Conservation (phyloP, 1,140 invertebrate species). For the Pseudomyrmex pallidus region DNA sequence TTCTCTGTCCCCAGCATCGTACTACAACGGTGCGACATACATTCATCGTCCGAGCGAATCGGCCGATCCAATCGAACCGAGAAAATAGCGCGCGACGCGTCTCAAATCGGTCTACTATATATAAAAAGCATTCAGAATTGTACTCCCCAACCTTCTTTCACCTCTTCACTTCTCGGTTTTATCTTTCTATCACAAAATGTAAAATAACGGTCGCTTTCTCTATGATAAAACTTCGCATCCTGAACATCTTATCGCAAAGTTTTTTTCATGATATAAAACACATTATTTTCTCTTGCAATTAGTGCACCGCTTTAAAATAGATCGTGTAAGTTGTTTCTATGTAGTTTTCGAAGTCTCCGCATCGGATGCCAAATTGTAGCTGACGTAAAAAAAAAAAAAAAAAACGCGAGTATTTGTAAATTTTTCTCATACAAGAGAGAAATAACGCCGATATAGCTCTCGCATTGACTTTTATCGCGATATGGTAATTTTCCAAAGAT, state of each 20-base stretch:
- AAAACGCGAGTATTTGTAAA: not conserved
- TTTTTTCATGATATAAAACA: not conserved
- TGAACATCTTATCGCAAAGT: not conserved
- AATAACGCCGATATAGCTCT: conserved; percentile 42
- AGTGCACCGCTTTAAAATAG: no score
- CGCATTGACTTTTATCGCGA: conserved; percentile 60
- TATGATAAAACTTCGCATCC: not conserved
- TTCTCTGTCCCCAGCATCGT: conserved; percentile 55
- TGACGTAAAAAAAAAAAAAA: not conserved
- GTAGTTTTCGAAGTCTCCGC: no score
- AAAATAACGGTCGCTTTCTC: not conserved
- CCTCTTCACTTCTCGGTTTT: no score
- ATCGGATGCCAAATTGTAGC: not conserved
- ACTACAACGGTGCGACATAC: conserved; percentile 27
- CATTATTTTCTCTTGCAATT: not conserved
- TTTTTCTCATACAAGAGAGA: conserved; percentile 52
- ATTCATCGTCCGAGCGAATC: conserved; percentile 48
- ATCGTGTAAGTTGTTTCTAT: no score
- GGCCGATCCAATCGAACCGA: conserved; percentile 60
- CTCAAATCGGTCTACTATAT: conserved; percentile 7
- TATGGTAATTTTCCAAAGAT: conserved; percentile 71
- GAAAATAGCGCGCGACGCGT: conserved; percentile 55
- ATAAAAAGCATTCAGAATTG: conserved; percentile 10
- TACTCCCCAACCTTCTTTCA: no score
- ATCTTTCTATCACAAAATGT: not conserved